Percentiles rank a stretch among this genome's conserved stretches.
Conservation (phyloP, 2,797 vertebrate genomes). For the Poecile montanus region DNA sequence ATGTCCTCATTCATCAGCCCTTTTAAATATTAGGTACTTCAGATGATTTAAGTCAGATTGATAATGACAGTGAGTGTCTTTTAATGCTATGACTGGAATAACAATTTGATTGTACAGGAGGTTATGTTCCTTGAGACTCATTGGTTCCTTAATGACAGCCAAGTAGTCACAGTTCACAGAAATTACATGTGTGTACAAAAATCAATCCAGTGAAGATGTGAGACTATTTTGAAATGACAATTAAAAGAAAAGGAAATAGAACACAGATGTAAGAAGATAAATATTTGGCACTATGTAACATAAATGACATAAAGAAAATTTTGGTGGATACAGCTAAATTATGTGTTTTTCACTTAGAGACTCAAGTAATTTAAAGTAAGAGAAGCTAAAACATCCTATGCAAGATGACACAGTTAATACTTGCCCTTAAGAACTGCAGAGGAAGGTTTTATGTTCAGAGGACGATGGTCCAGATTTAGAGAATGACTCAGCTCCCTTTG, state of each 20-base stretch:
- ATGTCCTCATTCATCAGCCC: background rate
- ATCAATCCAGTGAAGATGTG: background rate
- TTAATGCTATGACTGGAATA: background rate
- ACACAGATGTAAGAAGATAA: background rate
- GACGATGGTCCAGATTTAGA: conserved; percentile 6
- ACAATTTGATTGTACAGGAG: background rate
- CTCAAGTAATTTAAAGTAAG: background rate
- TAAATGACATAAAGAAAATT: background rate
- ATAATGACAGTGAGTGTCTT: background rate
- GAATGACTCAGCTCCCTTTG: conserved; percentile 31
- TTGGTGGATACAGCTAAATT: background rate
- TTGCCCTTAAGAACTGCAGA: background rate
- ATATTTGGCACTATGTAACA: background rate
- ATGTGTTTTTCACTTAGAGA: background rate
- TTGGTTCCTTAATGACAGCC: background rate
- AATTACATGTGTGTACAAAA: background rate
- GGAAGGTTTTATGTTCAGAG: background rate
- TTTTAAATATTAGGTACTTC: background rate
- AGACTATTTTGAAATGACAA: background rate
- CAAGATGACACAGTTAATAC: background rate
- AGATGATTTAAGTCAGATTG: background rate
- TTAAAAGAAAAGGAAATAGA: background rate
- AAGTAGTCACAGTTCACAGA: background rate
- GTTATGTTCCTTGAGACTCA: background rate
- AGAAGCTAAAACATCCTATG: background rate